Conservation (phyloP, 2,888 invertebrate genomes). For the Cephus spinipes region DNA sequence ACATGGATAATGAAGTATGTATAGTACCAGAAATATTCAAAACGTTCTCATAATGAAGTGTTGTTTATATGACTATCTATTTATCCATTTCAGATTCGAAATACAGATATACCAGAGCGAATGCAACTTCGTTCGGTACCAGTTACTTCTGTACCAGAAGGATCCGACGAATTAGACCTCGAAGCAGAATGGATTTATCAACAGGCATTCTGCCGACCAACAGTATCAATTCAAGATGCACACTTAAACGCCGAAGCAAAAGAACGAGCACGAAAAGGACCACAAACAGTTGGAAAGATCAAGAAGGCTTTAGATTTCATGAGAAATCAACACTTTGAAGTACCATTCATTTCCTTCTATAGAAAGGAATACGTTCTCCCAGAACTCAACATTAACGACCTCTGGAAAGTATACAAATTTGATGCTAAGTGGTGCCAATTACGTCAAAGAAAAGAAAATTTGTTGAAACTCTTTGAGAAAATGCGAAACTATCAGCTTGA, state of each 20-base stretch:
- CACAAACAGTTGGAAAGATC: slow-evolving; percentile 86
- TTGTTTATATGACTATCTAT: neutral
- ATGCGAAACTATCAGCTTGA: slow-evolving; percentile 94
- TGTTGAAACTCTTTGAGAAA: slow-evolving; percentile 85
- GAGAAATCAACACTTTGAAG: slow-evolving; percentile 94
- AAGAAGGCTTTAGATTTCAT: slow-evolving; percentile 95
- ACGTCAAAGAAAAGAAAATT: slow-evolving; percentile 83
- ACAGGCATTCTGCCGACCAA: slow-evolving; percentile 88
- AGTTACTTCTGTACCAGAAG: slow-evolving; percentile 84
- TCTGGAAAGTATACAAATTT: slow-evolving; percentile 98
- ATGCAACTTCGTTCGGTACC: slow-evolving; percentile 92
- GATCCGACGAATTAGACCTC: slow-evolving; percentile 88
- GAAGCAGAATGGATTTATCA: slow-evolving; percentile 99
- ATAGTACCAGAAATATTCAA: neutral
- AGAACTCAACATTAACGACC: slow-evolving; percentile 92
- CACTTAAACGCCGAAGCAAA: slow-evolving; percentile 69
- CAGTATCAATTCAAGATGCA: slow-evolving; percentile 83
- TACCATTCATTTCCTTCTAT: slow-evolving; percentile 98
- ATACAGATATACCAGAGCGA: slow-evolving; percentile 90
- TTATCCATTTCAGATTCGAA: slow-evolving; percentile 73
- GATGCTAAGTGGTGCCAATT: slow-evolving; percentile 97
- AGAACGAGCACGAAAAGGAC: slow-evolving; percentile 74
- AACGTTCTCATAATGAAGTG: neutral
- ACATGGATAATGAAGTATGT: slow-evolving; percentile 84
- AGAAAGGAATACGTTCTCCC: slow-evolving; percentile 97